These are phyloP conservation scores for Pterocles orientalis DNA, from an alignment of 2,113 vertebrate genomes.

Conservation along the genomic window DNA sequence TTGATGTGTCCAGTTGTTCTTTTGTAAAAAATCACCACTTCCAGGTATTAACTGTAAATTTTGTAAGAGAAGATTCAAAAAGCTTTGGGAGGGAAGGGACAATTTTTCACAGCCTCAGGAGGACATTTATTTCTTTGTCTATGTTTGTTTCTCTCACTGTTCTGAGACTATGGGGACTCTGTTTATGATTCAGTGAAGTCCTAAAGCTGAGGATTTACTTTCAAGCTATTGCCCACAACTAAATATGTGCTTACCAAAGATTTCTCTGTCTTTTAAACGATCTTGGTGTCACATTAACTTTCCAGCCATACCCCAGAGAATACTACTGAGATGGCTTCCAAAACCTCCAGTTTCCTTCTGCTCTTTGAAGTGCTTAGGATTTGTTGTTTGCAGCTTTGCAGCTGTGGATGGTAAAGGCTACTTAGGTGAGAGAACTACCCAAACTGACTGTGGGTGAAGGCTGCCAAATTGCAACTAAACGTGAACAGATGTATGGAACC, in stretches of 20 bases:
- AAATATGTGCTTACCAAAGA: background rate
- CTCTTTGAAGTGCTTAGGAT: background rate
- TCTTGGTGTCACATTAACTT: background rate
- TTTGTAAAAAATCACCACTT: background rate
- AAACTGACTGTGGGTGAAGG: background rate
- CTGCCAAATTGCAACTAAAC: background rate
- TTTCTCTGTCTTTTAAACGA: background rate
- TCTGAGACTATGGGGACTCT: background rate
- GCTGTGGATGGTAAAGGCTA: background rate
- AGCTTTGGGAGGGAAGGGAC: background rate
- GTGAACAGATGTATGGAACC: background rate
- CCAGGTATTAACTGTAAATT: background rate
- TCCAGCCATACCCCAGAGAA: background rate
- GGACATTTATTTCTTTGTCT: background rate
- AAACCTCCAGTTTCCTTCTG: background rate
- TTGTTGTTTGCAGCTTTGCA: background rate
- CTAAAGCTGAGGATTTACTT: background rate
- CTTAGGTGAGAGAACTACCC: background rate
- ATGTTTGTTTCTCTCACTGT: background rate
- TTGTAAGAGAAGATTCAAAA: background rate
- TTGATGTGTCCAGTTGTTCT: rapidly evolving
- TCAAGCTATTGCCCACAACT: background rate
- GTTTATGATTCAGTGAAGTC: background rate
- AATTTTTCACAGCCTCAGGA: background rate
- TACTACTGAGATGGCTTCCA: background rate